phyloP scores from a whole-genome alignment of 2,797 vertebrate genomes.

The Syngnathus rostellatus region DNA sequence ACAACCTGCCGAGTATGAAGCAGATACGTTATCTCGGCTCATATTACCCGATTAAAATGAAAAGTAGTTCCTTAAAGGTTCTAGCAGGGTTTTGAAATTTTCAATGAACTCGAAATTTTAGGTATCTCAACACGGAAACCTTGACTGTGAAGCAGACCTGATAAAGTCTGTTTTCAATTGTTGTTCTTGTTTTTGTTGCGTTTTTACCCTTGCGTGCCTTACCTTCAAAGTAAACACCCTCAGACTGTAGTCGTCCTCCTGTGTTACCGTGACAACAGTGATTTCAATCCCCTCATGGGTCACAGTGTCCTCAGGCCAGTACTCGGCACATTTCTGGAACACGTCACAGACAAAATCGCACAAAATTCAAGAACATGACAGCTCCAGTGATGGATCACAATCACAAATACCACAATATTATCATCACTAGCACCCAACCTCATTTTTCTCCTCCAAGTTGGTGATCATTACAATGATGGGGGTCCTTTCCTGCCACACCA shows the following conservation, averaged over 20 bases:
- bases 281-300: slow-evolving; percentile 86
- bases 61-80: no score
- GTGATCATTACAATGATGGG: slow-evolving; percentile 99
- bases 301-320: slow-evolving; percentile 92
- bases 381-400: background rate
- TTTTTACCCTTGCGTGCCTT: slow-evolving; percentile 25
- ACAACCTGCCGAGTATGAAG: no score
- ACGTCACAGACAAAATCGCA: slow-evolving; percentile 8
- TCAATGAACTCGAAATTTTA: background rate
- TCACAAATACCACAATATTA: background rate
- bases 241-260: slow-evolving; percentile 93
- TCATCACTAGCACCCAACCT: slow-evolving; percentile 64
- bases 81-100: background rate
- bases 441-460: slow-evolving; percentile 97
- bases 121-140: background rate
- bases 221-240: slow-evolving; percentile 94
- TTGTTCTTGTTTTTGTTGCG: background rate
- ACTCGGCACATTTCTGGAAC: slow-evolving; percentile 93
- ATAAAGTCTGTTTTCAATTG: background rate
- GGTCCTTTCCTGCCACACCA: slow-evolving; percentile 93
- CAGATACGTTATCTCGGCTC: no score
- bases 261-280: slow-evolving; percentile 79
- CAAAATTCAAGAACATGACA: background rate
- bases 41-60: no score
- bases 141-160: background rate